These are phyloP conservation scores for Carassius gibelio DNA, from an alignment of 2,113 vertebrate genomes.

Conservation along the genomic window DNA sequence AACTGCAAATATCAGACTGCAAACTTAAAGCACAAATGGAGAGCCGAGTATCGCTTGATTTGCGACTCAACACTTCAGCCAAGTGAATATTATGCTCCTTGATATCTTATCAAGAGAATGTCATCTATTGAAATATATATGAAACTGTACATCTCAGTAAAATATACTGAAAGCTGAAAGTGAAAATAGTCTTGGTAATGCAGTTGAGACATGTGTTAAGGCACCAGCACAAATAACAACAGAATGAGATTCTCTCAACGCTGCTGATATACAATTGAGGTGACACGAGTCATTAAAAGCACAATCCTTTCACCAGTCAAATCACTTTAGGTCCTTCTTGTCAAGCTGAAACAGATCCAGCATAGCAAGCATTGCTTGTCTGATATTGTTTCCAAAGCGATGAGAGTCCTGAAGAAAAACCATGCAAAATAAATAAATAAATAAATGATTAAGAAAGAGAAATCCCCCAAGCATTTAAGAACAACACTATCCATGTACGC, in stretches of 20 bases:
- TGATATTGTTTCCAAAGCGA: slow-evolving; percentile 87
- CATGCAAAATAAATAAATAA: not conserved
- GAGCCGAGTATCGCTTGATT: not conserved
- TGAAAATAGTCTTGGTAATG: too few relatives aligned
- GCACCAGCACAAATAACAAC: slow-evolving; percentile 8
- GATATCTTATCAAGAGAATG: not conserved
- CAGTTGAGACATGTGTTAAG: slow-evolving; percentile 30
- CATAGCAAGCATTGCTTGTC: slow-evolving; percentile 85
- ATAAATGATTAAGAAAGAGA: not conserved
- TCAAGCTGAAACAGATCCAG: slow-evolving; percentile 80
- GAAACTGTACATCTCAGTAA: not conserved
- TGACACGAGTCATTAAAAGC: not conserved
- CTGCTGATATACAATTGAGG: not conserved
- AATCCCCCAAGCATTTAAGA: not conserved
- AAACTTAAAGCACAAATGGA: too few relatives aligned
- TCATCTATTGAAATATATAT: slow-evolving; percentile 30
- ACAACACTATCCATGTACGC: not conserved
- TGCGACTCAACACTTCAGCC: not conserved
- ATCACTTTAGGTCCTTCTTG: slow-evolving; percentile 76
- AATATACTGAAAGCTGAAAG: not conserved
- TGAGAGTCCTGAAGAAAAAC: slow-evolving; percentile 83
- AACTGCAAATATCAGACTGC: not conserved
- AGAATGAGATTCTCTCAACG: slow-evolving; percentile 20
- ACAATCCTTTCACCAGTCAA: not conserved
- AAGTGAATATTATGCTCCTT: slow-evolving; percentile 32